phyloP scores from a whole-genome alignment of 2,113 vertebrate genomes.

The Brienomyrus brachyistius region DNA sequence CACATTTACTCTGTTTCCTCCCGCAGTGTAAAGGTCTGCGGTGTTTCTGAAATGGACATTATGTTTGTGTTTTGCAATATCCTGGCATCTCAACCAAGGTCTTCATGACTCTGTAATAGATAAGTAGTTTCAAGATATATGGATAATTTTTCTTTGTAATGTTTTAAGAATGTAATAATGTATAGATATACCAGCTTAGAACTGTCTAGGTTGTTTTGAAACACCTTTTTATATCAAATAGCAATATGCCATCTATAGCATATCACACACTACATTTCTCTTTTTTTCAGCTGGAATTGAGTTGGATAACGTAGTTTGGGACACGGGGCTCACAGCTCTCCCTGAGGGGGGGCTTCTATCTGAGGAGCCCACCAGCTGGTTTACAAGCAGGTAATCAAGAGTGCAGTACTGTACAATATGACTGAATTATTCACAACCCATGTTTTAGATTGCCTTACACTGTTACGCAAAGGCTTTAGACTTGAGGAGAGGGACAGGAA shows the following conservation, averaged over 20 bases:
- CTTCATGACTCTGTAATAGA: neutral
- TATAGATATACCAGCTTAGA: neutral
- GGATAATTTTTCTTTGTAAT: neutral
- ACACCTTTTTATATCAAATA: neutral
- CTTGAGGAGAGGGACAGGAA: neutral
- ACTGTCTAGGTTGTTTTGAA: neutral
- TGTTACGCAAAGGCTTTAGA: neutral
- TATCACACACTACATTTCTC: neutral
- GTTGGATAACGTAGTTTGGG: neutral
- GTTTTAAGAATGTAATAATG: neutral
- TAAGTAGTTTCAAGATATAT: neutral
- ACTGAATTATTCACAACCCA: conserved; percentile 2
- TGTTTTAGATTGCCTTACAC: neutral
- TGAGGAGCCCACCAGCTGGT: neutral
- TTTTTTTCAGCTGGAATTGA: neutral
- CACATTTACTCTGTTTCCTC: neutral
- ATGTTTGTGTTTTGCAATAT: neutral
- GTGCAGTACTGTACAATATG: neutral
- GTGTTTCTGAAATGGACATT: neutral
- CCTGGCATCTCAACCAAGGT: neutral
- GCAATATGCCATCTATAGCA: neutral
- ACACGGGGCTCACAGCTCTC: neutral
- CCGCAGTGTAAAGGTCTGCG: neutral
- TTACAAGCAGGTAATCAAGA: neutral
- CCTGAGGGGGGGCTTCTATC: neutral